Evolutionary conservation across 2,888 invertebrate species (phyloP), one percentile per base, ranked within the genome.

Genomic region (Leptinotarsa juncta): DNA sequence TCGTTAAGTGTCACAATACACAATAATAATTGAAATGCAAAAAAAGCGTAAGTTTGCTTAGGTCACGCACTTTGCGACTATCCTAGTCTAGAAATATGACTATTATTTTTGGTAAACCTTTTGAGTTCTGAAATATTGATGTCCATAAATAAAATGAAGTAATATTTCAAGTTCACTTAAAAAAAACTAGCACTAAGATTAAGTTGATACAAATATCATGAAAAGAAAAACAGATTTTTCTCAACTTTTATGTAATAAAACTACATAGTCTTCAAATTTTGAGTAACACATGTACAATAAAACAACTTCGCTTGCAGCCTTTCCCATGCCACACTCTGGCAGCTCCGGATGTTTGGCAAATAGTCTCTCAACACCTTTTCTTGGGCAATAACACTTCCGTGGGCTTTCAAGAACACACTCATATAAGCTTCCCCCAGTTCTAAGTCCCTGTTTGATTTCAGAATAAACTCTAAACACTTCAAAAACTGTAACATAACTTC

Each of bases 381-480:
- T 68, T 90, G 88, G 0, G 91, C 89, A 70, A 95, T 89, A 5
- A 89, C 84, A 75, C 90, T 89, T 0, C 93, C 93, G 84, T 96
- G 95, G 55, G 92, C 91, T 88, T 97, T 97, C 50, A 99, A 88
- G 87, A 97, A 97, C 65, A 97, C 90, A 65, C 94, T 93, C 75
- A 98, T 90, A 88, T 97, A 98, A 0, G 97, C 93, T 86, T 98
- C 96, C 0, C 94, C 93, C 72, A 98, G 88, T 89, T 99, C 98
- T 88, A 97, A 98, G 88, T 97, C 92, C 77, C 87, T 91, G 83
- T 95, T 95, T 3, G 92, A 93, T 80, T 91, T 89, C 53, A 98
- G 89, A 89, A 94, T 93, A 72, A 89, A 89, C 73, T 91, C 89
- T 26, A 97, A 87, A 88, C 95, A 92, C 81, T 91, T 90, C 71